Evolutionary conservation across 2,888 invertebrate species (phyloP).

Genomic region (Drosophila setosimentum): DNA sequence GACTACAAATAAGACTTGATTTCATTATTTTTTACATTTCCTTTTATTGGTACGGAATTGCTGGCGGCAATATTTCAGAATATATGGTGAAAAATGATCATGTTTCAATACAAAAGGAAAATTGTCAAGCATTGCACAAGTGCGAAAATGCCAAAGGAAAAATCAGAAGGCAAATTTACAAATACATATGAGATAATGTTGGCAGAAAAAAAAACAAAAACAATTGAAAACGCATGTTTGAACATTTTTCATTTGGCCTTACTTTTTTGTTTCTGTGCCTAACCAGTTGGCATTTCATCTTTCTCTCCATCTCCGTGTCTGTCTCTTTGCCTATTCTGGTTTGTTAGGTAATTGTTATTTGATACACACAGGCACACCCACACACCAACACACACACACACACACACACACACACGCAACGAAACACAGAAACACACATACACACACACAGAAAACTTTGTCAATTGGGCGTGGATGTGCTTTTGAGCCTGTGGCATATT

Average conservation of each 20-base stretch:
- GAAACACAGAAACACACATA: too few relatives aligned
- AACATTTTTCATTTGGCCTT: conserved; percentile 15
- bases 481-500: conserved; percentile 33
- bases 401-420: too few relatives aligned
- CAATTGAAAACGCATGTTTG: conserved; percentile 1
- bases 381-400: neutral
- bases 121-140: conserved; percentile 13
- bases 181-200: conserved; percentile 24
- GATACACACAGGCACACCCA: conserved; percentile 25
- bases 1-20: conserved; percentile 58
- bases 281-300: neutral
- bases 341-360: conserved; percentile 48
- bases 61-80: conserved; percentile 26
- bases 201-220: conserved; percentile 1
- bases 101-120: conserved; percentile 31
- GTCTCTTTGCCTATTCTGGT: neutral
- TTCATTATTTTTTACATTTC: neutral
- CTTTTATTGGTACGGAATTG: neutral
- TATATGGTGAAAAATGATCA: conserved; percentile 42
- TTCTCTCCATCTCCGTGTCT: neutral
- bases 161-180: conserved; percentile 17
- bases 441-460: neutral
- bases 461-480: conserved; percentile 1
- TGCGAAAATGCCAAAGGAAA: conserved; percentile 31
- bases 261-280: conserved; percentile 1